phyloP scores from a whole-genome alignment of 2,797 vertebrate genomes.

The Poeciliopsis paucimaculata region DNA sequence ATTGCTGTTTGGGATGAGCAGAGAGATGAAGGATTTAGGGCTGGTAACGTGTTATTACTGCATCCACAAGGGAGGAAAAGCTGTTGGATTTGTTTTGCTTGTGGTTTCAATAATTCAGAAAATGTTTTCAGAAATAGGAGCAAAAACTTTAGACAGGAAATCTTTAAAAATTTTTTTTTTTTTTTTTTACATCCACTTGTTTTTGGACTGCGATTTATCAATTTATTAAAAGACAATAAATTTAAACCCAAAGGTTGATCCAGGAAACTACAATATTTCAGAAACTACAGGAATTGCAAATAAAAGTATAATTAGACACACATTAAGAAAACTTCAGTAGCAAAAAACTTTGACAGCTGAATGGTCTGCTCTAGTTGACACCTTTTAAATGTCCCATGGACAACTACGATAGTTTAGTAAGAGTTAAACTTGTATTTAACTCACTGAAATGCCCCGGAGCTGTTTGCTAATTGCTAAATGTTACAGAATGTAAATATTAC shows the following conservation, averaged over 20 bases:
- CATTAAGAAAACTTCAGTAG: too few species aligned
- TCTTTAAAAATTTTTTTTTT: background rate
- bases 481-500: too few species aligned
- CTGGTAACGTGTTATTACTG: slow-evolving; percentile 30
- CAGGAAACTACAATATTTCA: background rate
- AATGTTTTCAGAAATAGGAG: slow-evolving; percentile 2
- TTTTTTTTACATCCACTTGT: background rate
- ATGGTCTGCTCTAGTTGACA: too few species aligned
- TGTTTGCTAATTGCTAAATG: too few species aligned
- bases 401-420: too few species aligned
- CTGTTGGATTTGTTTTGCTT: slow-evolving; percentile 12
- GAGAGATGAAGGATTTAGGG: slow-evolving; percentile 20
- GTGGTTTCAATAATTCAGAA: slow-evolving; percentile 2
- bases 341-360: too few species aligned
- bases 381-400: too few species aligned
- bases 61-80: slow-evolving; percentile 2
- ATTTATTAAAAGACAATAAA: background rate
- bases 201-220: background rate
- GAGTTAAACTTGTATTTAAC: too few species aligned
- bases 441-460: too few species aligned
- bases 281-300: too few species aligned
- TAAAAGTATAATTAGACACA: too few species aligned
- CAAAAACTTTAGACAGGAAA: background rate
- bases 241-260: background rate
- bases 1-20: slow-evolving; percentile 44